phyloP scores from a whole-genome alignment of 2,888 invertebrate genomes.

The Cordilura impudica region DNA sequence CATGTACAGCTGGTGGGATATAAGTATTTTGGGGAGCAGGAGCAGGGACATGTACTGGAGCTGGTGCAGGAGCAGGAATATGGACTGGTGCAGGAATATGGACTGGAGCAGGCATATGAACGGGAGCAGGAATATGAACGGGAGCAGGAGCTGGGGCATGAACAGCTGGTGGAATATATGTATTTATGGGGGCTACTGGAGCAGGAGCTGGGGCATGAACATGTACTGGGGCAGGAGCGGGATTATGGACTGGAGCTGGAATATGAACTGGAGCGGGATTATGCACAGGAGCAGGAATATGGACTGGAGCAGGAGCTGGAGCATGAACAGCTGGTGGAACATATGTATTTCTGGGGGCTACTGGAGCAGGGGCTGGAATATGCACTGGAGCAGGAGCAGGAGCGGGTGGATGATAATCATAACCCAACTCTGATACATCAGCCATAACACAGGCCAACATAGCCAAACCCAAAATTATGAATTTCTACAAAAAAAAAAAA shows the following conservation, averaged over 20 bases:
- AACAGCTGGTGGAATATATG: conserved; percentile 13
- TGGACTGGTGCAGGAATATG: conserved; percentile 3
- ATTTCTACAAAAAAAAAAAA: conserved; percentile 39
- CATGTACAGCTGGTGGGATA: conserved; percentile 19
- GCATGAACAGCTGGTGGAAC: conserved; percentile 23
- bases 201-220: background rate
- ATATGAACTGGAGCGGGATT: background rate
- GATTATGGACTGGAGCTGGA: background rate
- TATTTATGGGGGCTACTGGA: conserved; percentile 9
- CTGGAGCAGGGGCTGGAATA: background rate
- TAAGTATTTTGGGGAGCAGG: conserved; percentile 29
- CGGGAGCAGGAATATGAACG: background rate
- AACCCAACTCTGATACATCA: conserved; percentile 58
- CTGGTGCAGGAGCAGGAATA: background rate
- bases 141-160: conserved; percentile 6
- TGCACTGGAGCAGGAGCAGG: background rate
- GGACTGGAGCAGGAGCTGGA: conserved; percentile 21
- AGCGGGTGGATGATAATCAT: conserved; percentile 27
- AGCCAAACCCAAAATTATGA: conserved; percentile 42
- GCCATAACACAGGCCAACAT: conserved; percentile 50
- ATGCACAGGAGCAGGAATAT: background rate
- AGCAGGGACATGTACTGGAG: conserved; percentile 3
- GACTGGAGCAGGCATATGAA: background rate
- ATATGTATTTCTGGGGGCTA: conserved; percentile 23
- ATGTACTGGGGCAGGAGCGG: background rate